Evolutionary conservation across 37 sponge, comb jelly and placozoan species (phyloP).

Genomic region (Halisarca cf. caerulea): DNA sequence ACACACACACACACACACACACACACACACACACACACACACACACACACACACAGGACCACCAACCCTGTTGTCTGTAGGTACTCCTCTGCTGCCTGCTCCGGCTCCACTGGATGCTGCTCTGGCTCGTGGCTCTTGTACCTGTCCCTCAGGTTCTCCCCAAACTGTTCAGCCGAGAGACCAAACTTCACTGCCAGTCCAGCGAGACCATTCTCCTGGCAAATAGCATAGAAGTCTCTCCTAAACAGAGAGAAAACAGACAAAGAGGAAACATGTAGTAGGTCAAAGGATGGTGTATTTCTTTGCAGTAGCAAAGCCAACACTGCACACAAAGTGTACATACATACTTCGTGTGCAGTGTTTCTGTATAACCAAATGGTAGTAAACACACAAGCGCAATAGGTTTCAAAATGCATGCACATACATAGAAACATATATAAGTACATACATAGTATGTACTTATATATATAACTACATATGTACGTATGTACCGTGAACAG

Average conservation of each 20-base stretch:
- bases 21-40: constrained; percentile 24
- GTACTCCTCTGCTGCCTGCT: constrained; percentile 86
- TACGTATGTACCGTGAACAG: too few species aligned
- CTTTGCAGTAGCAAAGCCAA: neutral
- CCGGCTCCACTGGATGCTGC: constrained; percentile 87
- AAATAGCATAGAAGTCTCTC: constrained; percentile 82
- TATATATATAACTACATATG: too few species aligned
- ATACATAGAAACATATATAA: too few species aligned
- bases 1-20: neutral
- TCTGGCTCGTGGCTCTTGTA: constrained; percentile 95
- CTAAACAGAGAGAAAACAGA: constrained; percentile 15
- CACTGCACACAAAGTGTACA: neutral
- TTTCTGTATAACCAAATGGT: too few species aligned
- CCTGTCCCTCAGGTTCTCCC: constrained; percentile 89
- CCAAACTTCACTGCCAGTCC: constrained; percentile 93
- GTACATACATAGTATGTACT: too few species aligned
- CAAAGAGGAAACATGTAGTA: too few species aligned
- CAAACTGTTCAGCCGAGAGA: constrained; percentile 91
- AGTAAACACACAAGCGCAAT: too few species aligned
- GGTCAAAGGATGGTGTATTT: neutral
- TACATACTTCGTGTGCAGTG: too few species aligned
- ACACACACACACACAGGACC: neutral
- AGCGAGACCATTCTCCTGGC: constrained; percentile 86
- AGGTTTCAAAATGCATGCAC: too few species aligned
- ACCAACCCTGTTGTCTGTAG: constrained; percentile 65